Evolutionary conservation across 92 coral and sea anemone species (phyloP).

Genomic region (Parazoanthus atlanticus): DNA sequence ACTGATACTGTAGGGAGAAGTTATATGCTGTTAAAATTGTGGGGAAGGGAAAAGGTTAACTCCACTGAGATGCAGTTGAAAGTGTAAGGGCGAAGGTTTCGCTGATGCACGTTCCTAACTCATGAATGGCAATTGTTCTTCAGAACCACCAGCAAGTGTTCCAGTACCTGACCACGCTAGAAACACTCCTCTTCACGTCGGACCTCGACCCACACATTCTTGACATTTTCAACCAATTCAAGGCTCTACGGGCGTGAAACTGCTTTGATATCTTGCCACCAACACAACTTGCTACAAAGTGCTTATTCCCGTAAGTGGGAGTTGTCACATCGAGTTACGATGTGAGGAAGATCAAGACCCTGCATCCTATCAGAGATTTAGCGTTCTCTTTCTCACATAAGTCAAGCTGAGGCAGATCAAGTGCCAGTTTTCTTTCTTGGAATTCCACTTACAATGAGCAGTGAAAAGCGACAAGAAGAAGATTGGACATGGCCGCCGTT

Average conservation of each 20-base stretch:
- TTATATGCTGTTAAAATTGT: too few species aligned
- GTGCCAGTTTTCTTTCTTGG: background rate
- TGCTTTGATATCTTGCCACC: background rate
- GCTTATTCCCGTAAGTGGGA: background rate
- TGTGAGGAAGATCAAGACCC: background rate
- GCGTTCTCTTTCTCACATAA: background rate
- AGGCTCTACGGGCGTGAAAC: slow-evolving; percentile 74
- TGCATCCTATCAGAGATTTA: background rate
- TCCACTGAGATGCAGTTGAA: background rate
- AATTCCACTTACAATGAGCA: too few species aligned
- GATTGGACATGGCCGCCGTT: too few species aligned
- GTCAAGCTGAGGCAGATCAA: background rate
- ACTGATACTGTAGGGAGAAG: too few species aligned
- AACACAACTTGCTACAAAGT: background rate
- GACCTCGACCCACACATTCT: slow-evolving; percentile 94
- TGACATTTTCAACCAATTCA: slow-evolving; percentile 83
- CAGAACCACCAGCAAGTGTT: slow-evolving; percentile 88
- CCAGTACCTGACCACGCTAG: slow-evolving; percentile 87
- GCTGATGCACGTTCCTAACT: background rate
- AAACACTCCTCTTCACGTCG: slow-evolving; percentile 89
- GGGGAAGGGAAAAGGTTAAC: background rate
- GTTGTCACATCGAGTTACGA: background rate
- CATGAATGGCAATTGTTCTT: slow-evolving; percentile 30
- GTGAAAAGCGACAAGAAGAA: too few species aligned
- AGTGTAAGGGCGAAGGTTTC: background rate